phyloP scores from a whole-genome alignment of 1,140 invertebrate species.

The Zaprionus taronus region DNA sequence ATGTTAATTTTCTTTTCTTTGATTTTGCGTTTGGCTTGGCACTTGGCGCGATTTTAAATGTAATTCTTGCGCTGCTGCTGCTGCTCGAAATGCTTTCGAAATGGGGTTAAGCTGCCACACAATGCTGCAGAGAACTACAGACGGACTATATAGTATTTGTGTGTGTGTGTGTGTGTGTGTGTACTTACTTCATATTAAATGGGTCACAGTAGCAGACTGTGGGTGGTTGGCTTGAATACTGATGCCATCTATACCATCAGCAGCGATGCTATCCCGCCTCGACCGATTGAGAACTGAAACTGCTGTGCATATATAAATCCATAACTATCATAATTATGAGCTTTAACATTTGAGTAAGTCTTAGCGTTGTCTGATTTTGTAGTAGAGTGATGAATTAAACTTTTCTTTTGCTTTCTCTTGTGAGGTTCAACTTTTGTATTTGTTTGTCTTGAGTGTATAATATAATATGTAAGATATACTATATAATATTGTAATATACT shows the following conservation, averaged over 20 bases:
- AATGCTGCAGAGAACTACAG: conserved; percentile 51
- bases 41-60: conserved; percentile 66
- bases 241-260: not conserved
- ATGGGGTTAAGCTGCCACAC: conserved; percentile 72
- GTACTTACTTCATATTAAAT: not conserved
- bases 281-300: not conserved
- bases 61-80: conserved; percentile 59
- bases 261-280: not conserved
- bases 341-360: not conserved
- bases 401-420: too few relatives aligned
- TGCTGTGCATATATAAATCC: not conserved
- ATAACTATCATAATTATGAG: not conserved
- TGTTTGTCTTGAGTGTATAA: too few relatives aligned
- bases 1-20: conserved; percentile 81
- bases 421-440: too few relatives aligned
- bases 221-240: not conserved
- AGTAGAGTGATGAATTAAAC: too few relatives aligned
- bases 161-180: not conserved
- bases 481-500: too few relatives aligned
- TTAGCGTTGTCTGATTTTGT: too few relatives aligned
- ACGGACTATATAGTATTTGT: conserved; percentile 22
- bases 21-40: conserved; percentile 72
- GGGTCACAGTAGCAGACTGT: not conserved
- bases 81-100: conserved; percentile 51
- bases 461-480: too few relatives aligned